Conservation (phyloP, 1,140 invertebrate genomes). For the Bradynema listronoti region DNA sequence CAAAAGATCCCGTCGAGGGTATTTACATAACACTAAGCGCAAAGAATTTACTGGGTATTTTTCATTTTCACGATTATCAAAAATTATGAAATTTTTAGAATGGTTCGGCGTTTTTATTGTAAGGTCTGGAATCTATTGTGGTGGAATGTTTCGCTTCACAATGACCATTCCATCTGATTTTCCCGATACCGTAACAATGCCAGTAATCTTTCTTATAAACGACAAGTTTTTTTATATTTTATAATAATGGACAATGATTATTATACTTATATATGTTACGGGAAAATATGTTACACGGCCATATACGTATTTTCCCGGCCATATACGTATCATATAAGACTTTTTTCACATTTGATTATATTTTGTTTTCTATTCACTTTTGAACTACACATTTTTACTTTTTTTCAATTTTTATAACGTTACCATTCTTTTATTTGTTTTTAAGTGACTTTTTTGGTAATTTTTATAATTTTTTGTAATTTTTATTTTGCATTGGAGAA, state of each 20-base stretch:
- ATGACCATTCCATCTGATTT: conserved; percentile 17
- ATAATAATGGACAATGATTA: neutral
- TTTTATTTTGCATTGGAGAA: no score
- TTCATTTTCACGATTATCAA: neutral
- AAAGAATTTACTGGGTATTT: conserved; percentile 4
- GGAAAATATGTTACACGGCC: no score
- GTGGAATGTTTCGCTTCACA: conserved; percentile 17
- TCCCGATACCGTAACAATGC: conserved; percentile 10
- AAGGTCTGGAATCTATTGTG: conserved; percentile 19
- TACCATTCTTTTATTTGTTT: no score
- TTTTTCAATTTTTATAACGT: no score
- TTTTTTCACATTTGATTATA: no score
- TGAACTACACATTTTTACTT: no score
- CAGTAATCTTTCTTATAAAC: no score
- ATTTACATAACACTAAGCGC: conserved; percentile 13
- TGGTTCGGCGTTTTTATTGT: conserved; percentile 19
- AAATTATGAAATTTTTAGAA: neutral
- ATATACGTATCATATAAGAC: no score
- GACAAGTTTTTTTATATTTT: conserved; percentile 2
- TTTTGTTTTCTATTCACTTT: no score
- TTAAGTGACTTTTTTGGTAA: no score
- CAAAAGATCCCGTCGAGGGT: conserved; percentile 20
- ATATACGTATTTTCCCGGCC: no score
- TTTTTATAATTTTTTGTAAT: no score
- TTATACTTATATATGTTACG: neutral